Evolutionary conservation across 2,888 invertebrate species (phyloP).

Genomic region (Mythimna impura): DNA sequence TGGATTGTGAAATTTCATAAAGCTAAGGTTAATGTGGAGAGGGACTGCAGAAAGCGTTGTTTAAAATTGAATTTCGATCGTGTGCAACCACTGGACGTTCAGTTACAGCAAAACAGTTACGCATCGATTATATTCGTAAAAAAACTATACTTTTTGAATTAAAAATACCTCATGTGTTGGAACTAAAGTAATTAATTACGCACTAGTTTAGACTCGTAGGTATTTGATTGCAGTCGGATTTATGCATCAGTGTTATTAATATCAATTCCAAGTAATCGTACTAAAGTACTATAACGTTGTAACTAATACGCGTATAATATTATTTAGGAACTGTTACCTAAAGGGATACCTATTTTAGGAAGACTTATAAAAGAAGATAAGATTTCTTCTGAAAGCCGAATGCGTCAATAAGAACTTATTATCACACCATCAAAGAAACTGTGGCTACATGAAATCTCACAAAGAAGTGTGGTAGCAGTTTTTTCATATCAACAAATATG

Average conservation of each 20-base stretch:
- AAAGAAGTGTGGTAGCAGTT: constrained; percentile 59
- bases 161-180: neutral
- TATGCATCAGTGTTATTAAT: constrained; percentile 26
- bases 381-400: constrained; percentile 43
- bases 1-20: too few species aligned
- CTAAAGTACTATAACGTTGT: neutral
- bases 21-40: too few species aligned
- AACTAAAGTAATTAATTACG: constrained; percentile 14
- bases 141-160: neutral
- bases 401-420: constrained; percentile 53
- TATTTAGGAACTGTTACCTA: neutral
- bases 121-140: neutral
- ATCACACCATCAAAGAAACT: constrained; percentile 51
- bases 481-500: constrained; percentile 61
- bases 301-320: neutral
- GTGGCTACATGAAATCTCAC: constrained; percentile 50
- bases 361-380: constrained; percentile 22
- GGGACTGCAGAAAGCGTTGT: too few species aligned
- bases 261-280: constrained; percentile 11
- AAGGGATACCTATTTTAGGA: constrained; percentile 3
- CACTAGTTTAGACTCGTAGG: neutral
- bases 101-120: neutral
- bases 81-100: neutral
- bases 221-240: constrained; percentile 3
- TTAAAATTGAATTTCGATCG: too few species aligned